Evolutionary conservation across 2,888 invertebrate genomes (phyloP).

Genomic region (Plebejus anna): DNA sequence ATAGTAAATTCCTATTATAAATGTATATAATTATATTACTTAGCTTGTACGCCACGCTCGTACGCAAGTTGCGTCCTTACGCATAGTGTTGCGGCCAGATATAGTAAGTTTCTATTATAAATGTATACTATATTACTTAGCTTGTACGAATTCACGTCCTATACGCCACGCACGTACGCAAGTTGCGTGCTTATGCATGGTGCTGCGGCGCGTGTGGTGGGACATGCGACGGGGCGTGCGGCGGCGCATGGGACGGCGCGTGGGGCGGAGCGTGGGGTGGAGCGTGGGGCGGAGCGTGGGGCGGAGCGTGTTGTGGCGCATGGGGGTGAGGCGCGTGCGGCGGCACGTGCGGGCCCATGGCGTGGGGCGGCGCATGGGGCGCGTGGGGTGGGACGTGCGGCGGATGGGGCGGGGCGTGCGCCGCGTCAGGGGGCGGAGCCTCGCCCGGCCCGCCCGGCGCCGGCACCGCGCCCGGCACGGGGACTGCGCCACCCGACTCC

Average conservation of each 20-base stretch:
- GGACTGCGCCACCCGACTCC: constrained; percentile 35
- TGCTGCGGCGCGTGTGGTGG: constrained; percentile 34
- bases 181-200: background rate
- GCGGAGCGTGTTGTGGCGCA: constrained; percentile 21
- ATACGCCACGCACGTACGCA: constrained; percentile 26
- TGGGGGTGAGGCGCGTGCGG: constrained; percentile 39
- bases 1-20: background rate
- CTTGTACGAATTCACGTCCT: background rate
- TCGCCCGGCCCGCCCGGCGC: constrained; percentile 42
- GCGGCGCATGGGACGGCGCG: constrained; percentile 32
- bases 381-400: constrained; percentile 31
- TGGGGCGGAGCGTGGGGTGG: constrained; percentile 23
- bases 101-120: background rate
- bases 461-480: constrained; percentile 37
- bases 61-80: constrained; percentile 6
- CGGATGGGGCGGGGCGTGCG: constrained; percentile 11
- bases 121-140: constrained; percentile 41
- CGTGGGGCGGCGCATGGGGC: constrained; percentile 9
- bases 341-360: constrained; percentile 30
- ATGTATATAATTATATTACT: constrained; percentile 46
- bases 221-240: constrained; percentile 33
- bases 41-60: background rate
- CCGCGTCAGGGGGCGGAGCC: background rate
- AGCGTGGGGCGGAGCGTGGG: constrained; percentile 29
- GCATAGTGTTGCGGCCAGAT: constrained; percentile 31